Base-by-base conservation (phyloP, 2,888 invertebrate species). In the Noctua comes region DNA sequence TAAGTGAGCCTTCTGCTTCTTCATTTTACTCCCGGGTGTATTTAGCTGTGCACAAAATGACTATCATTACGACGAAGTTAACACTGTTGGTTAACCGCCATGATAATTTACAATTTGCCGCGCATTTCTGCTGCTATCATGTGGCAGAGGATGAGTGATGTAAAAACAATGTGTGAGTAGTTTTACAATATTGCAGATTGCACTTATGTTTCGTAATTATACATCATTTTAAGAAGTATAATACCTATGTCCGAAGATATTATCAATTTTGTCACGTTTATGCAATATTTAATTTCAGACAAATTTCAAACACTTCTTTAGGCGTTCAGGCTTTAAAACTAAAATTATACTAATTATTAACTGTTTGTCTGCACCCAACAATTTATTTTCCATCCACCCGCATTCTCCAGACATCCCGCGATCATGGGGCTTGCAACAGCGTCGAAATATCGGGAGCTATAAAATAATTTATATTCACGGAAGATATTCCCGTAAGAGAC, bases 11-110 rank as follows among this genome's bases (percentile, higher is more conserved):
- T 83, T 75, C 74, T 86, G 76, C 1, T 1, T 31, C 0, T 13
- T 13, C 11, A 18, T 16, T 66, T 43, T 13, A 46, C 27, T 77
- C 21, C 18, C 13, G n/a, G 46, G 27, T 68, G 76, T 77, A 77
- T 72, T 80, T 73, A 77, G 65, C 83, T 64, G 64, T 51, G 69
- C 27, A 40, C 75, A 79, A 77, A 88, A 88, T 89, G 74, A 82
- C 85, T 77, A 76, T 77, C 77, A 86, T 89, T 82, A 85, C 13
- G 59, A 46, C 73, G 73, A 75, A 76, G 81, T 86, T 85, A 86
- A 82, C 88, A 86, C 82, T 76, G 76, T 77, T 80, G 86, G 88
- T 81, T 79, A 83, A 81, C 89, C 89, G 73, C 83, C 57, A 68
- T 77, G 77, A 70, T 84, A 80, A 85, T 88, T 86, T 83, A 86